These are phyloP conservation scores for Paralvinella palmiformis DNA, from an alignment of 1,140 invertebrate species.

Conservation along the genomic window DNA sequence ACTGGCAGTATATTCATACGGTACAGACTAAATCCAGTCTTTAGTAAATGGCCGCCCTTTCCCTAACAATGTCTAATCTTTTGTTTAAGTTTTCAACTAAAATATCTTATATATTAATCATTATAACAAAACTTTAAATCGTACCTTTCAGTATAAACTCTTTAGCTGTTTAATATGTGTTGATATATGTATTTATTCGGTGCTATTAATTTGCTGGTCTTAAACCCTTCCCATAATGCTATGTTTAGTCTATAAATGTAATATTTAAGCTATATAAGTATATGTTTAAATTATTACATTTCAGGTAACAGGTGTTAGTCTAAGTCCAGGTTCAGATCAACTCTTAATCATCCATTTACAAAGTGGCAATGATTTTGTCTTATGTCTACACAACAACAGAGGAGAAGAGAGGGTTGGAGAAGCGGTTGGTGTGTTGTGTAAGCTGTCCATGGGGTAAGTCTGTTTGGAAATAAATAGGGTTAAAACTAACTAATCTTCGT, in stretches of 20 bases:
- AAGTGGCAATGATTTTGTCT: conserved; percentile 82
- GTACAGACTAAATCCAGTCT: too few species aligned
- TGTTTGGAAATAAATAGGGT: background rate
- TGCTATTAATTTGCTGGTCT: background rate
- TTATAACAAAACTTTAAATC: background rate
- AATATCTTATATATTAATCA: background rate
- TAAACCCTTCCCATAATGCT: conserved; percentile 6
- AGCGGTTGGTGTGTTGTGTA: conserved; percentile 69
- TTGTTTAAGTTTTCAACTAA: too few species aligned
- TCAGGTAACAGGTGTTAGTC: conserved; percentile 71
- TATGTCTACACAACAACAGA: conserved; percentile 59
- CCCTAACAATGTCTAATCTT: too few species aligned
- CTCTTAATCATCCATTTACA: conserved; percentile 82
- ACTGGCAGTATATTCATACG: too few species aligned
- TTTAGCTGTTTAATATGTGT: background rate
- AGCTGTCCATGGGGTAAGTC: conserved; percentile 46
- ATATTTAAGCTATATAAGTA: too few species aligned
- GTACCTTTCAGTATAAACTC: background rate
- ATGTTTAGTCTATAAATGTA: conserved; percentile 5
- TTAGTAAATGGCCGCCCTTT: too few species aligned
- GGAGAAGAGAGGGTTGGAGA: conserved; percentile 66
- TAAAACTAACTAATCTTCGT: background rate
- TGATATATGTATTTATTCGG: background rate
- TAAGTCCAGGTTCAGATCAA: conserved; percentile 79
- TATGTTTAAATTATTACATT: too few species aligned